phyloP scores from a whole-genome alignment of 2,797 vertebrate species.

The Novumbra hubbsi region DNA sequence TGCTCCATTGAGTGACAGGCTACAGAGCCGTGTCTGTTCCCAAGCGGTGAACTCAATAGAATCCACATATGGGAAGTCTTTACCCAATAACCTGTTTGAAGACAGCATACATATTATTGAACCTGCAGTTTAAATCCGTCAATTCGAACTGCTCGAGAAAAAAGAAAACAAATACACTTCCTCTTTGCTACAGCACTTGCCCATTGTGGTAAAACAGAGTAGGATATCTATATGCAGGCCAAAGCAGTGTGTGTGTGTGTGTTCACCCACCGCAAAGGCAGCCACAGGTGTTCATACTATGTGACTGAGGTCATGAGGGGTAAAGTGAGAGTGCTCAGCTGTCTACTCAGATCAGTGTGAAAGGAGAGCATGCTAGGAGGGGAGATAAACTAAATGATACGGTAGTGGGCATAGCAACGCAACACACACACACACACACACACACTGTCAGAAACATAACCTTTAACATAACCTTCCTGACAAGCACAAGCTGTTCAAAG shows the following conservation, averaged over 20 bases:
- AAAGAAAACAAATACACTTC: background rate
- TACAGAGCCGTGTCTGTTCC: conserved; percentile 34
- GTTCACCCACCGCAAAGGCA: conserved; percentile 35
- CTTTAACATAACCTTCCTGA: conserved; percentile 4
- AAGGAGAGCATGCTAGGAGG: conserved; percentile 57
- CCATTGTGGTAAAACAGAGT: conserved; percentile 1
- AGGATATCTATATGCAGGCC: background rate
- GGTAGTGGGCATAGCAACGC: conserved; percentile 55
- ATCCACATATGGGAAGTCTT: conserved; percentile 25
- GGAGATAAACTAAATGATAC: conserved; percentile 45
- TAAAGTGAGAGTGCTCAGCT: conserved; percentile 82
- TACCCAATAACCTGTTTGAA: conserved; percentile 11
- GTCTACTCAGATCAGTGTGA: conserved; percentile 70
- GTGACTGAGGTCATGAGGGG: conserved; percentile 73
- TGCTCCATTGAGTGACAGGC: conserved; percentile 1
- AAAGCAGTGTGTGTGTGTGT: background rate
- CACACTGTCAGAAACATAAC: conserved; percentile 30
- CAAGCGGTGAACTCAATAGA: conserved; percentile 64
- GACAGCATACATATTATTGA: conserved; percentile 16
- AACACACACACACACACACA: conserved; percentile 20
- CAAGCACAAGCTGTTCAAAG: background rate
- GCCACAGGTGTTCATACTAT: conserved; percentile 76
- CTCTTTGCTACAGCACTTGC: background rate
- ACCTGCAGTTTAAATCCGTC: background rate
- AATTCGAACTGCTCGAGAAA: background rate